phyloP scores from a whole-genome alignment of 2,113 vertebrate species.

The western clawed frog (Xenopus tropicalis) region UCB_Xtro_10.0 CM004447.2:105473001-105473500 shows the following conservation, averaged over 20 bases:
- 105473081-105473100: too few species aligned
- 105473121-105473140: conserved; percentile 1
- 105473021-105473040: too few species aligned
- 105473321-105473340: conserved; percentile 48
- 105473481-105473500: conserved; percentile 57
- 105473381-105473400: conserved; percentile 54
- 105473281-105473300: conserved; percentile 41
- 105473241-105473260: conserved; percentile 54
- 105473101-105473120: too few species aligned
- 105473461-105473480: conserved; percentile 60
- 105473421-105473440: conserved; percentile 60
- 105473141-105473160: not conserved
- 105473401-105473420: conserved; percentile 67
- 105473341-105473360: conserved; percentile 51
- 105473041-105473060: not conserved
- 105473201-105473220: conserved; percentile 52
- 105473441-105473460: conserved; percentile 58
- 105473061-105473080: not conserved
- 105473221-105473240: conserved; percentile 49
- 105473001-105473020: not conserved
- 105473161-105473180: not conserved
- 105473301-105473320: conserved; percentile 50
- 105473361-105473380: conserved; percentile 53
- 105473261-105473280: not conserved
- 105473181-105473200: conserved; percentile 47